Conservation (phyloP, 2,113 vertebrate species). For the Rhinogobius similis region DNA sequence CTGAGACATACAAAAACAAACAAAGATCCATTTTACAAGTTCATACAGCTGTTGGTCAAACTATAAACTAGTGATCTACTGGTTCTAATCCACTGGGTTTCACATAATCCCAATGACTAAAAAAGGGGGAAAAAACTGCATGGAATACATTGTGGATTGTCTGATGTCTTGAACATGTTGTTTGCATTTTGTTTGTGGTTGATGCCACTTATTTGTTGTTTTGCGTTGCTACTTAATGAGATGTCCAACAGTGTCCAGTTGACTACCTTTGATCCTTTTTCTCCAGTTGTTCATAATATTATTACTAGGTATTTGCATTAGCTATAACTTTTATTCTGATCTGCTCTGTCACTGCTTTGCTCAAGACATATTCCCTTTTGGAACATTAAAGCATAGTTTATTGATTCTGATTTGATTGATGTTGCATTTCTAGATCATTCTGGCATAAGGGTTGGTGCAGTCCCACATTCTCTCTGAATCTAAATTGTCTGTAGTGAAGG, state of each 20-base stretch:
- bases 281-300: too few relatives aligned
- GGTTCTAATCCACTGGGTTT: too few relatives aligned
- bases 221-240: too few relatives aligned
- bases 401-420: background rate
- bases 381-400: background rate
- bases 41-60: background rate
- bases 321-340: background rate
- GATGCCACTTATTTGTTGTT: too few relatives aligned
- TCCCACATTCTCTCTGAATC: background rate
- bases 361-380: background rate
- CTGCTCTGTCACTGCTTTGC: background rate
- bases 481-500: background rate
- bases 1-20: background rate
- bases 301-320: too few relatives aligned
- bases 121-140: too few relatives aligned
- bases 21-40: background rate
- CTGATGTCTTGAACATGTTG: too few relatives aligned
- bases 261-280: too few relatives aligned
- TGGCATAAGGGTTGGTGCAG: background rate
- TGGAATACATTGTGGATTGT: too few relatives aligned
- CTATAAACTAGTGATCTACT: background rate
- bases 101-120: too few relatives aligned
- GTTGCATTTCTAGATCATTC: background rate
- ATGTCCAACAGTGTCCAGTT: too few relatives aligned
- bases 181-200: too few relatives aligned